Percentiles rank a stretch among this genome's conserved stretches.
Conservation (phyloP, 2,888 invertebrate species). For the Drosophila melanosoma region DNA sequence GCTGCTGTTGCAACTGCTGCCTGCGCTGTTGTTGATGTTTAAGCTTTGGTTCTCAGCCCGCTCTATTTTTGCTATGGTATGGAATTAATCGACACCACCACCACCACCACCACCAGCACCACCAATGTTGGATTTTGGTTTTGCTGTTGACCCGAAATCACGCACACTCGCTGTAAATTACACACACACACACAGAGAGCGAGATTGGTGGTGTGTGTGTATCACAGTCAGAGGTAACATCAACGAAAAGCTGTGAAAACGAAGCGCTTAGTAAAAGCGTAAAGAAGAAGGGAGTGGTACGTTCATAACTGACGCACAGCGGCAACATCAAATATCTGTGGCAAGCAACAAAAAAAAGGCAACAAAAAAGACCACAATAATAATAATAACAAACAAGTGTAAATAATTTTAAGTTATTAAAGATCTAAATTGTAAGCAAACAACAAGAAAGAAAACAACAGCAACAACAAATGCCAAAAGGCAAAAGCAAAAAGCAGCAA, state of each 20-base stretch:
- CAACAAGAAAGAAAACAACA: conserved; percentile 21
- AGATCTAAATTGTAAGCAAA: conserved; percentile 24
- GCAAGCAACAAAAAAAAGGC: conserved; percentile 30
- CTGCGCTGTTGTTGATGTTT: background rate
- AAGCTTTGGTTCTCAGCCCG: conserved; percentile 27
- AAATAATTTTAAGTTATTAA: conserved; percentile 29
- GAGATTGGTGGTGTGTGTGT: conserved; percentile 30
- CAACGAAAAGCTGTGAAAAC: conserved; percentile 67
- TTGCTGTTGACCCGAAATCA: conserved; percentile 74
- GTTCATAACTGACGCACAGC: conserved; percentile 86
- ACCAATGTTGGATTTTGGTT: conserved; percentile 37
- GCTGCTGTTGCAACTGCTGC: background rate
- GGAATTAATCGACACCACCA: conserved; percentile 51
- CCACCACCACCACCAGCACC: conserved; percentile 41
- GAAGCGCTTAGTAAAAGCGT: conserved; percentile 66
- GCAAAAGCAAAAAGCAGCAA: background rate
- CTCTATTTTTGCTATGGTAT: conserved; percentile 13
- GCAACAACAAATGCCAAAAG: conserved; percentile 30
- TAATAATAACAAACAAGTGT: conserved; percentile 34
- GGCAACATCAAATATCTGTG: conserved; percentile 75
- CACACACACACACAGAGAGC: conserved; percentile 44
- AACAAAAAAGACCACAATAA: conserved; percentile 41
- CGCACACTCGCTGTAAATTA: conserved; percentile 79
- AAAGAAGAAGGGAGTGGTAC: conserved; percentile 85
- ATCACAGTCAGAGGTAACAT: conserved; percentile 46